Evolutionary conservation across 2,797 vertebrate species (phyloP), one percentile per base, ranked within the genome.

Genomic region (Scolopax rusticola): DNA sequence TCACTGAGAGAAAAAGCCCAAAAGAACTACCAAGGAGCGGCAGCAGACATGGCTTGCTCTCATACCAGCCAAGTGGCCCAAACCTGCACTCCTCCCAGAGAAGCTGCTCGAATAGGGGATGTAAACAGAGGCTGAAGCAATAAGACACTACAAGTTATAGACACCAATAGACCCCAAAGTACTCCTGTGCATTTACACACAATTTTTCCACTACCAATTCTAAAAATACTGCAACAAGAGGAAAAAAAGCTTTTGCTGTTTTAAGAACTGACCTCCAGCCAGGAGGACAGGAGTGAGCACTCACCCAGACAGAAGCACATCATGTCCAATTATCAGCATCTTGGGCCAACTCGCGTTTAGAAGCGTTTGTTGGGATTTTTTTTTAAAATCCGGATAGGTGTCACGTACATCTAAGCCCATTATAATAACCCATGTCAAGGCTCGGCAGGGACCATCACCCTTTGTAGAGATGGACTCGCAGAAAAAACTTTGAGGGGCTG

Each of bases 261-360:
- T 77, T 24, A 89, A 92, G 75, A 89, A 68, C 19, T 77, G 76
- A 85, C 78, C 89, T 71, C 70, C 45, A 88, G 87, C 57, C 87
- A 95, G 40, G 14, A 96, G 21, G 53, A 75, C 36, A 61, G 82
- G 48, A 79, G 77, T 87, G 59, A 90, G 77, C 51, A 70, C 57
- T 86, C 69, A 81, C 36, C 33, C 69, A 90, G 59, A 90, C 59
- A 33, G 3, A 67, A 73, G 63, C 76, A 81, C 4, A 0, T 79
- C 80, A 87, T 18, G 9, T n/a, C 64, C 64, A 47, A 3, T 43
- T 19, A 76, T 32, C 59, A 67, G 74, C 0, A 0, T 56, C 60
- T 11, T 0, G 12, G 33, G 73, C 85, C 80, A 96, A 43, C 69
- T 38, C 16, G 80, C 48, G 48, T 82, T 74, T 15, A 79, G 77